Evolutionary conservation across 2,888 invertebrate genomes (phyloP).

Genomic region (Venustoraphidia nigricollis): DNA sequence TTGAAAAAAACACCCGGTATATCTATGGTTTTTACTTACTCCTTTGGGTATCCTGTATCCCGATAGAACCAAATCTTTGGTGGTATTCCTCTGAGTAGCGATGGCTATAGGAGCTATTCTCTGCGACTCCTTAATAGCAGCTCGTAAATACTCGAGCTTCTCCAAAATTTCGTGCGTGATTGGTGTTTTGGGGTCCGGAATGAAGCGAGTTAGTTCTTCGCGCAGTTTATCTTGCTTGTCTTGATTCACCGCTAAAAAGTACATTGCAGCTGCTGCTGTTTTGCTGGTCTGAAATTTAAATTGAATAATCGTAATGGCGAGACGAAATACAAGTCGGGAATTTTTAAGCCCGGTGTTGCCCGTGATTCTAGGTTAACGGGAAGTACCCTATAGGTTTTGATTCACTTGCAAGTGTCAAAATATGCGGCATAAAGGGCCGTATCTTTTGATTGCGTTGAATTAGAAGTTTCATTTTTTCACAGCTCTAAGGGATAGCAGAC

Average conservation of each 20-base stretch:
- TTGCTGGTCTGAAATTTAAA: constrained; percentile 28
- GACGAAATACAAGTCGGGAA: not conserved
- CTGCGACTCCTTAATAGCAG: constrained; percentile 46
- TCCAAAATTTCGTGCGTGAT: constrained; percentile 24
- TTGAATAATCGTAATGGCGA: not conserved
- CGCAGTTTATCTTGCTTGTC: constrained; percentile 26
- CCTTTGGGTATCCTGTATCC: constrained; percentile 26
- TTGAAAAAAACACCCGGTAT: not conserved
- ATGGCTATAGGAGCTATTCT: constrained; percentile 23
- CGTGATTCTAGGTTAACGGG: no score
- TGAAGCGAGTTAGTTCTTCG: constrained; percentile 21
- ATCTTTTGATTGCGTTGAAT: no score
- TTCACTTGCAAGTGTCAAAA: no score
- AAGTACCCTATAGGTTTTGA: no score
- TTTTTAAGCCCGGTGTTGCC: no score
- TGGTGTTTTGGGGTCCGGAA: constrained; percentile 18
- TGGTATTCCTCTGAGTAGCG: constrained; percentile 15
- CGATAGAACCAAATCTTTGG: constrained; percentile 22
- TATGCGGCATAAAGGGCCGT: no score
- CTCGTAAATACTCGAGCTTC: constrained; percentile 35
- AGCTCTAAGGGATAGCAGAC: no score
- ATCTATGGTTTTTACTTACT: constrained; percentile 15
- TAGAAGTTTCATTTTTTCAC: no score
- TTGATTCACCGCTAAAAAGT: constrained; percentile 28
- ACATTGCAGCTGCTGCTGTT: constrained; percentile 25